These are phyloP conservation scores for Callopanchax toddi DNA, from an alignment of 2,113 vertebrate species.

Conservation along the genomic window DNA sequence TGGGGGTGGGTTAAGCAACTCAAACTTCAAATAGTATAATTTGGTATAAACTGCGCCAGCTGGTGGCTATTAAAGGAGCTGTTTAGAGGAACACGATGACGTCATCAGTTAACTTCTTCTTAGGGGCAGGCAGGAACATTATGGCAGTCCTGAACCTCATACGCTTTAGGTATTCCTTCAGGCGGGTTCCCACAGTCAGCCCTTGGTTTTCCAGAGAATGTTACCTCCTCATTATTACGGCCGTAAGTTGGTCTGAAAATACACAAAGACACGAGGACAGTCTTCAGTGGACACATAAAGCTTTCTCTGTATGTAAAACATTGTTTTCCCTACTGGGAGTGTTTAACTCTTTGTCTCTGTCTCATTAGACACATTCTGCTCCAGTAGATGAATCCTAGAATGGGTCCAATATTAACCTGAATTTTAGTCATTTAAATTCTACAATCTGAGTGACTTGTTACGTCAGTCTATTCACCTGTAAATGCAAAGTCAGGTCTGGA, in stretches of 20 bases:
- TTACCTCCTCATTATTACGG: rapidly evolving
- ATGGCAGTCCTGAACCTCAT: background rate
- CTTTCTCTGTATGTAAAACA: too few species aligned
- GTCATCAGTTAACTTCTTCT: background rate
- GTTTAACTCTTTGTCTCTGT: too few species aligned
- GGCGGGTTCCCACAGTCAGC: background rate
- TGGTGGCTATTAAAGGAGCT: background rate
- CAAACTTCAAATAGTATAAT: too few species aligned
- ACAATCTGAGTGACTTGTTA: too few species aligned
- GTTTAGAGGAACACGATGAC: background rate
- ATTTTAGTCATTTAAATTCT: too few species aligned
- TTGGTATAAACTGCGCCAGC: too few species aligned
- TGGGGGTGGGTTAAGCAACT: too few species aligned
- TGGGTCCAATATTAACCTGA: too few species aligned
- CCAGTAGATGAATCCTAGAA: too few species aligned
- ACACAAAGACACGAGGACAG: background rate
- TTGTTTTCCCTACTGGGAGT: too few species aligned
- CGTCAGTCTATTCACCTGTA: background rate
- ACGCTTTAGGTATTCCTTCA: rapidly evolving
- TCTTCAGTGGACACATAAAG: background rate
- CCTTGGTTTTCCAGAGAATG: slow-evolving; percentile 5
- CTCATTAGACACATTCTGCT: too few species aligned
- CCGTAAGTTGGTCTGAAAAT: slow-evolving; percentile 35
- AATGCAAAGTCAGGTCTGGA: too few species aligned
- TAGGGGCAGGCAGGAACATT: slow-evolving; percentile 41